Conservation (phyloP, 2,113 vertebrate genomes). For the human (Homo sapiens) region DNA sequence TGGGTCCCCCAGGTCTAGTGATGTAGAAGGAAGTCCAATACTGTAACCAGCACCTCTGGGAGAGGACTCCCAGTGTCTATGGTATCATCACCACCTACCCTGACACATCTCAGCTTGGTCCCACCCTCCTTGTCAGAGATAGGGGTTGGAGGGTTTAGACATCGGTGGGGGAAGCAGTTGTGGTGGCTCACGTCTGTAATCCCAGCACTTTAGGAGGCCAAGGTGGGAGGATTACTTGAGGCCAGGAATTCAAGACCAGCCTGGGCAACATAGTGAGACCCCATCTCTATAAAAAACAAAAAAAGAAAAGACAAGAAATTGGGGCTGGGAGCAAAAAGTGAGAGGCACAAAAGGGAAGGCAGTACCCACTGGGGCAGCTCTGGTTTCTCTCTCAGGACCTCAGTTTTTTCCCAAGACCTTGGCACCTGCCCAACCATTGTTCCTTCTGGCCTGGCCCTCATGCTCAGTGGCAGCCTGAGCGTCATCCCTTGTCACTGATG, state of each 20-base stretch:
- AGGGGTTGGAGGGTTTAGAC: not conserved
- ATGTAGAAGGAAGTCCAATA: not conserved
- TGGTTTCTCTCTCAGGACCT: constrained; percentile 36
- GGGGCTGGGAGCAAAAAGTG: not conserved
- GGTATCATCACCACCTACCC: not conserved
- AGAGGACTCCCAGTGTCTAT: not conserved
- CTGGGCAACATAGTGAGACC: too few relatives aligned
- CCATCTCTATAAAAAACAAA: too few relatives aligned
- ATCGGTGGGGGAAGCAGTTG: not conserved
- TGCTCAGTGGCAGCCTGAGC: constrained; percentile 31
- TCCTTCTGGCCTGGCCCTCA: constrained; percentile 5
- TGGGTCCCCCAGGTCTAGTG: not conserved
- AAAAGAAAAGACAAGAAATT: too few relatives aligned
- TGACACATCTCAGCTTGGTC: not conserved
- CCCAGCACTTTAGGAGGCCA: too few relatives aligned
- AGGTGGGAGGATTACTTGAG: too few relatives aligned
- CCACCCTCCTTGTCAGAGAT: not conserved
- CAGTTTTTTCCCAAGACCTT: constrained; percentile 25
- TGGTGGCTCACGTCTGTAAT: too few relatives aligned
- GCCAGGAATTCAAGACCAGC: too few relatives aligned
- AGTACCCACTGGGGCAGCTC: not conserved
- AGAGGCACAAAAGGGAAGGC: not conserved
- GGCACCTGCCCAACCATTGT: constrained; percentile 50
- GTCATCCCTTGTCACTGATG: constrained; percentile 10
- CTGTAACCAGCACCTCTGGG: not conserved